Evolutionary conservation across 1,140 invertebrate species (phyloP), one percentile per base, ranked within the genome.

Genomic region (Schlechtendalia chinensis): DNA sequence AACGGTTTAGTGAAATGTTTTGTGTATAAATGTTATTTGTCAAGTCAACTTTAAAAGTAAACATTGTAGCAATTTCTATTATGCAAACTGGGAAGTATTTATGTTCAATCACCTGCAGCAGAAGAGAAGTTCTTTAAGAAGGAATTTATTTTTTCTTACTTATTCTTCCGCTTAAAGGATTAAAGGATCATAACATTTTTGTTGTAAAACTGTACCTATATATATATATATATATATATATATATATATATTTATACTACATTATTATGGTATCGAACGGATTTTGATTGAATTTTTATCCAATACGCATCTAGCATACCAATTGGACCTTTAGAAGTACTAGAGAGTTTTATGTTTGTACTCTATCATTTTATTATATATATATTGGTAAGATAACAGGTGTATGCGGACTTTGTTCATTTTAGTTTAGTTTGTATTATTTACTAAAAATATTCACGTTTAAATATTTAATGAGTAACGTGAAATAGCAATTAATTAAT

Each of bases 261-360:
- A 72, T 17, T 47, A 72, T 19, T 54, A 16, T n/a, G 24, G 69
- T 16, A 29, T 19, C 47, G 24, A 53, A 72, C 50, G 17, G 69
- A 72, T 72, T 72, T 54, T 72, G 69, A 72, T 72, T 72, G 69
- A 72, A 72, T 72, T 72, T 72, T 72, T 72, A 69, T 54, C 47
- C 24, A 39, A 8, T 10, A 72, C 16, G 24, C 24, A 54, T 54
- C 47, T 54, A 72, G 69, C 47, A 72, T 72, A 72, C 24, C 69
- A 72, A 72, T 72, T 53, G 69, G 69, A 72, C 50, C 27, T 72
- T 72, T 72, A 72, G 69, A 72, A 54, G 54, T 22, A 1, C 8
- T 71, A 71, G 24, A 0, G 39, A 12, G 14, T 29, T 72, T 72
- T 72, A 4, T 14, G 10, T 54, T 12, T 14, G 22, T 24, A 71